These are phyloP conservation scores for Pectinophora gossypiella DNA, from an alignment of 1,140 invertebrate species.

Conservation along the genomic window DNA sequence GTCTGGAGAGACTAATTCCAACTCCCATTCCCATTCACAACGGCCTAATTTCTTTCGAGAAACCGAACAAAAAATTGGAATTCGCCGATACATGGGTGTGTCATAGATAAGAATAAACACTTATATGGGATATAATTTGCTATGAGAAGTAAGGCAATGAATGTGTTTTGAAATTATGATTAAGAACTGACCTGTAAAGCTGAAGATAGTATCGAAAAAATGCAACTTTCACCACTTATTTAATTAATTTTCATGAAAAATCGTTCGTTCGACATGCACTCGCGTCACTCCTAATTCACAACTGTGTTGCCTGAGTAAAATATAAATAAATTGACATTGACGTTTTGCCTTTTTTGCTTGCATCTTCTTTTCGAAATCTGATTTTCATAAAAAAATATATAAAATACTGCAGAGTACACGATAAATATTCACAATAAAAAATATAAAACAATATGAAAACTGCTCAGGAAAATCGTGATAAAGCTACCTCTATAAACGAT, in stretches of 20 bases:
- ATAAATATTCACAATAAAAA: too few species aligned
- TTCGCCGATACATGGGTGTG: conserved; percentile 53
- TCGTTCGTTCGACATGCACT: conserved; percentile 53
- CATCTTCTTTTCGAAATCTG: too few species aligned
- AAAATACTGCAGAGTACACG: too few species aligned
- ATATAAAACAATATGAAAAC: too few species aligned
- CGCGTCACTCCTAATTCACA: conserved; percentile 44
- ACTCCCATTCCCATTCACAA: not conserved
- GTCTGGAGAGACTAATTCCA: not conserved
- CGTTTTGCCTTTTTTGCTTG: not conserved
- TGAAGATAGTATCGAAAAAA: not conserved
- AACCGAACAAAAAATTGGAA: not conserved
- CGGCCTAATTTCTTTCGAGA: not conserved
- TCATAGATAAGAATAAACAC: conserved; percentile 37
- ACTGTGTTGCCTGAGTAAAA: conserved; percentile 33
- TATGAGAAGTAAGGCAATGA: not conserved
- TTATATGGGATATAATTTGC: not conserved
- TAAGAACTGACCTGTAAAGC: not conserved
- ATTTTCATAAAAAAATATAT: too few species aligned
- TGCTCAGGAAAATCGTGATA: too few species aligned
- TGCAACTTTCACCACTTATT: conserved; percentile 5
- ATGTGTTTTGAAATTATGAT: not conserved
- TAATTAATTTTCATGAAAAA: conserved; percentile 30
- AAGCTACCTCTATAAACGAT: too few species aligned
- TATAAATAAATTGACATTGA: not conserved